Conservation (phyloP, 2,113 vertebrate genomes). For the Phalacrocorax pelagicus region DNA sequence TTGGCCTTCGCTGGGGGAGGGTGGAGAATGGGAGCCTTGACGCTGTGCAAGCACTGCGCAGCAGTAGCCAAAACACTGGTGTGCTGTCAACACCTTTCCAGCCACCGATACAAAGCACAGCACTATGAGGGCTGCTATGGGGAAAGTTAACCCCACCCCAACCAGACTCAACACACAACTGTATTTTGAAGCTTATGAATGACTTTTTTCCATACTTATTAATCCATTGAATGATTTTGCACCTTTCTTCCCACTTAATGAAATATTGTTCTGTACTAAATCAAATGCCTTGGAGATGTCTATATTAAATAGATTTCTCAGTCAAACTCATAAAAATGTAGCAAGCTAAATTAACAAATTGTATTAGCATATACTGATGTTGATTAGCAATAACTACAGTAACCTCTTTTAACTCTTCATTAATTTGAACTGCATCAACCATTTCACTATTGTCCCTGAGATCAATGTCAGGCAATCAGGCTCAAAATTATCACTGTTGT, state of each 20-base stretch:
- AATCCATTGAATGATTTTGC: not conserved
- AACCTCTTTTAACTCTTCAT: slow-evolving; percentile 19
- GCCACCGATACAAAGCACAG: not conserved
- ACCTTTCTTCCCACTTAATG: not conserved
- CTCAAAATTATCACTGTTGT: not conserved
- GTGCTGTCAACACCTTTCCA: not conserved
- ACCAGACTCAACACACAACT: not conserved
- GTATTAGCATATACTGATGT: not conserved
- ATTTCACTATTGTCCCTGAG: not conserved
- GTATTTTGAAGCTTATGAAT: not conserved
- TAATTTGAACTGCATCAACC: not conserved
- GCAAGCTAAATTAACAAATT: not conserved
- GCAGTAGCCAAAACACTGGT: not conserved
- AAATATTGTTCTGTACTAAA: not conserved
- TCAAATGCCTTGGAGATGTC: not conserved
- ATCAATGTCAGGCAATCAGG: not conserved
- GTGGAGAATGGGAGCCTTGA: not conserved
- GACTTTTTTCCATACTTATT: not conserved
- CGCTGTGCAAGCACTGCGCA: not conserved
- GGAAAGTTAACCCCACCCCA: not conserved
- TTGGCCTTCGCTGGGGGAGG: fast-evolving
- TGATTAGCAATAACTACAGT: not conserved
- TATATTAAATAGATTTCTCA: slow-evolving; percentile 1
- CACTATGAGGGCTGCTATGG: not conserved
- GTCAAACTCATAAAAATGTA: slow-evolving; percentile 1